Conservation (phyloP, 2,888 invertebrate species). For the Rhopalosiphum nymphaeae region DNA sequence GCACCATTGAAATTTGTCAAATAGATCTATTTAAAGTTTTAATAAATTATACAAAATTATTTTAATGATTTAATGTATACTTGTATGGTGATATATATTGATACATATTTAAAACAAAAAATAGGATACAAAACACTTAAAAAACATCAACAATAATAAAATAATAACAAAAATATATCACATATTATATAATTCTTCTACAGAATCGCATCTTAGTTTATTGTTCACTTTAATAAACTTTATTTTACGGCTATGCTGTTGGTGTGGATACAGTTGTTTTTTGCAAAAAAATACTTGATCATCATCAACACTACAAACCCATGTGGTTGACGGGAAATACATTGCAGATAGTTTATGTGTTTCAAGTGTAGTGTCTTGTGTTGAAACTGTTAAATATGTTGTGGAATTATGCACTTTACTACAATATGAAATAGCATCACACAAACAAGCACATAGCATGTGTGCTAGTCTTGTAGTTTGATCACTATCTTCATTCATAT, state of each 20-base stretch:
- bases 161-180: conserved; percentile 1
- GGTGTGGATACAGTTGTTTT: conserved; percentile 18
- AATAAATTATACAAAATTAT: background rate
- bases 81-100: background rate
- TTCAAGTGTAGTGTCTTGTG: conserved; percentile 41
- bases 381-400: conserved; percentile 39
- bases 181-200: conserved; percentile 46
- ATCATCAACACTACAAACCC: conserved; percentile 25
- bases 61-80: background rate
- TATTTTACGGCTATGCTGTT: conserved; percentile 4
- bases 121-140: background rate
- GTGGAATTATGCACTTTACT: conserved; percentile 25
- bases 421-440: conserved; percentile 36
- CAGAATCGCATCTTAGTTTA: conserved; percentile 53
- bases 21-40: background rate
- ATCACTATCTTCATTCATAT: conserved; percentile 20
- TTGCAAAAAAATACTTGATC: conserved; percentile 36
- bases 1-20: background rate
- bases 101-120: background rate
- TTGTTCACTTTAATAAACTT: conserved; percentile 45
- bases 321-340: conserved; percentile 53
- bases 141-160: background rate
- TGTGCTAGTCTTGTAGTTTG: conserved; percentile 42
- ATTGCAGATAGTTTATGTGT: conserved; percentile 41
- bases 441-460: conserved; percentile 57